Percentiles rank a stretch among this genome's conserved stretches.
These are phyloP conservation scores for Orgyia antiqua DNA, from an alignment of 2,888 invertebrate genomes.

Conservation along the genomic window DNA sequence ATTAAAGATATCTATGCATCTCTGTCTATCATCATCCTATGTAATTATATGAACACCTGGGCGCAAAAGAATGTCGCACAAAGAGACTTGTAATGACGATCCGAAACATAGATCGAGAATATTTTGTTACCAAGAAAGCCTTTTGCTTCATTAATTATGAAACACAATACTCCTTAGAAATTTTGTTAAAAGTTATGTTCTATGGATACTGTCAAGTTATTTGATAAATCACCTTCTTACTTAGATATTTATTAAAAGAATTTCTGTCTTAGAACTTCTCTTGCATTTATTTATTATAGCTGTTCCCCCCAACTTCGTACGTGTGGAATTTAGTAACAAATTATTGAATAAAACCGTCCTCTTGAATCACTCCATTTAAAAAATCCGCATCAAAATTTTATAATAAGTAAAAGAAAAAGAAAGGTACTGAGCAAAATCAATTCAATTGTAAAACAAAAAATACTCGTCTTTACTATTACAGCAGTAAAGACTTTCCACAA, in stretches of 20 bases:
- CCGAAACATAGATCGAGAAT: slow-evolving; percentile 73
- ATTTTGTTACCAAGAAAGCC: slow-evolving; percentile 75
- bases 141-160: slow-evolving; percentile 77
- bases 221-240: slow-evolving; percentile 59
- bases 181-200: slow-evolving; percentile 69
- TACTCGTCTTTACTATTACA: no score
- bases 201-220: slow-evolving; percentile 65
- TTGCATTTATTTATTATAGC: no score
- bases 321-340: no score
- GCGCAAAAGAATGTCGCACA: slow-evolving; percentile 77
- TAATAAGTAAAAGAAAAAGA: no score
- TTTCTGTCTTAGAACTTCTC: no score
- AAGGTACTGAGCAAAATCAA: no score
- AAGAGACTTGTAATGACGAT: slow-evolving; percentile 75
- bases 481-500: no score
- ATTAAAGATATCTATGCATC: slow-evolving; percentile 36
- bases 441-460: no score
- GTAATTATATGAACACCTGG: slow-evolving; percentile 78
- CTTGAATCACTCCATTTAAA: no score
- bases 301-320: no score
- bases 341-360: no score
- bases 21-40: slow-evolving; percentile 51
- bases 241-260: slow-evolving; percentile 47
- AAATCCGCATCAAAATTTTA: no score
- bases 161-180: slow-evolving; percentile 72